Conservation (phyloP, 2,888 invertebrate genomes). For the Epiperipatus broadwayi region DNA sequence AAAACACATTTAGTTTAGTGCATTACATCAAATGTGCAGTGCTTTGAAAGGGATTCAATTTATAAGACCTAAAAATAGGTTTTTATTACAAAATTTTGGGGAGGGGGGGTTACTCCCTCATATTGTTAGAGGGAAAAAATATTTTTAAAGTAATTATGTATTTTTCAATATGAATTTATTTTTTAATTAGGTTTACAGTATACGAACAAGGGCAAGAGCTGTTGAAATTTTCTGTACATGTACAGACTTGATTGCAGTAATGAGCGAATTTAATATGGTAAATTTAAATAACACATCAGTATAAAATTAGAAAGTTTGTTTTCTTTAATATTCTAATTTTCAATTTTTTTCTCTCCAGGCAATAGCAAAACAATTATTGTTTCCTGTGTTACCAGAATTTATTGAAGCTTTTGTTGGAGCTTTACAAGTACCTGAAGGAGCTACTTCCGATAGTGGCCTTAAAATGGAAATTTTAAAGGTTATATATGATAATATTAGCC, state of each 20-base stretch:
- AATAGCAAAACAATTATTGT: conserved; percentile 39
- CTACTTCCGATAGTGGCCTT: conserved; percentile 38
- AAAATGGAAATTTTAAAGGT: conserved; percentile 43
- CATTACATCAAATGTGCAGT: no score
- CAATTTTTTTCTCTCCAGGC: conserved; percentile 20
- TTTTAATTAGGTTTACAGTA: conserved; percentile 34
- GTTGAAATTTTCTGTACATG: conserved; percentile 46
- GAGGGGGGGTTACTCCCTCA: no score
- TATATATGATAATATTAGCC: no score
- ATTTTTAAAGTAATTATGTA: conserved; percentile 1
- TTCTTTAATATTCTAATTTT: no score
- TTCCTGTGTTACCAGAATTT: conserved; percentile 45
- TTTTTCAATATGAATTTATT: conserved; percentile 10
- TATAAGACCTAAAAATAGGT: no score
- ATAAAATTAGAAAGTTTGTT: conserved; percentile 1
- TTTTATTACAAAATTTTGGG: no score
- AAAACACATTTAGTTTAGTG: no score
- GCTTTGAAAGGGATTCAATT: no score
- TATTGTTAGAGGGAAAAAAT: no score
- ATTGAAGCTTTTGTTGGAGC: conserved; percentile 41
- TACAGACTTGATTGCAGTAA: conserved; percentile 36
- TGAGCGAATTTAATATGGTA: conserved; percentile 35
- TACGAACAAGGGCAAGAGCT: conserved; percentile 42
- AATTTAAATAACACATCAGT: conserved; percentile 5
- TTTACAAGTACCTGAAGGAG: conserved; percentile 36